Conservation (phyloP, 2,888 invertebrate genomes). For the Petrolisthes manimaculis region DNA sequence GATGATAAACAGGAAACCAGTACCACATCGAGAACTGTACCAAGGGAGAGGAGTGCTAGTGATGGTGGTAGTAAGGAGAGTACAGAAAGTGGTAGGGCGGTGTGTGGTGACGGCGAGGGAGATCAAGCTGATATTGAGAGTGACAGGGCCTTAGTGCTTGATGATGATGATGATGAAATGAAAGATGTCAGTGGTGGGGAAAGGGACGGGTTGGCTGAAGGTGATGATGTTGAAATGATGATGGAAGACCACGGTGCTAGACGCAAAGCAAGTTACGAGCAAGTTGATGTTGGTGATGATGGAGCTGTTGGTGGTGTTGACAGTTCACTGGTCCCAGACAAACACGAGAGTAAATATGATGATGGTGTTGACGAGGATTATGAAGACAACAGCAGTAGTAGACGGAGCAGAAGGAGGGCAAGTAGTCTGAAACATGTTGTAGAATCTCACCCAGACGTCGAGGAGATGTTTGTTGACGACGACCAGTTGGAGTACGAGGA, state of each 20-base stretch:
- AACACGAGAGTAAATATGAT: neutral
- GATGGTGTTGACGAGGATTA: neutral
- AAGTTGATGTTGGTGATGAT: neutral
- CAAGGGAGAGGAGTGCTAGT: neutral
- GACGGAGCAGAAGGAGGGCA: no score
- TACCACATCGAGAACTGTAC: neutral
- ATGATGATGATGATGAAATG: constrained; percentile 4
- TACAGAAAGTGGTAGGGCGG: neutral
- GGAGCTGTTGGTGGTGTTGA: no score
- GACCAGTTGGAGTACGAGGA: constrained; percentile 13
- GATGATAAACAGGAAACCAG: neutral
- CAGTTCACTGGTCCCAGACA: neutral
- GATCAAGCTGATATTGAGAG: constrained; percentile 13
- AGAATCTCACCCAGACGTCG: no score
- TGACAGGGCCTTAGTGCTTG: neutral
- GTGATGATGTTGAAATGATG: neutral
- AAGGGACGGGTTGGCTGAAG: neutral
- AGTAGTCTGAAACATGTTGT: no score
- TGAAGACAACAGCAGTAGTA: neutral
- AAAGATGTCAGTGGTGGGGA: neutral
- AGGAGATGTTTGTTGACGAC: neutral
- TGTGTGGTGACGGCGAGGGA: constrained; percentile 2
- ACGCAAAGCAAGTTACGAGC: neutral
- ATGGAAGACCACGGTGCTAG: neutral
- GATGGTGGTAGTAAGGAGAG: neutral